These are phyloP conservation scores for Cylloceria caligata DNA, from an alignment of 2,888 invertebrate species.

Conservation along the genomic window DNA sequence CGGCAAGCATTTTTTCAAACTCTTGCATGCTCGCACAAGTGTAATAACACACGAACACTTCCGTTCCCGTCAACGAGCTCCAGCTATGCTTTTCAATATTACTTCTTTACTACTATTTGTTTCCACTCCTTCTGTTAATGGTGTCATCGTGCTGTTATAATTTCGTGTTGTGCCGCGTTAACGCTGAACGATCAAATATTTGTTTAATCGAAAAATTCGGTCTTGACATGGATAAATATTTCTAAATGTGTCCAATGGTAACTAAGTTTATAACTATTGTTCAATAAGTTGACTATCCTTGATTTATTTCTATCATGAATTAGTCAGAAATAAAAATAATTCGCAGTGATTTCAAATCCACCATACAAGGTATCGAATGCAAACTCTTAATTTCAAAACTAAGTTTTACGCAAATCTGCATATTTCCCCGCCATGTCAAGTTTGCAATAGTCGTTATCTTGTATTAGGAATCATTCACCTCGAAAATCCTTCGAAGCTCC, in stretches of 20 bases:
- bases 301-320: no score
- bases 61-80: conserved; percentile 29
- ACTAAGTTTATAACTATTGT: no score
- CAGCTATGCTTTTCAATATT: conserved; percentile 62
- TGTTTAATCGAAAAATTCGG: conserved; percentile 35
- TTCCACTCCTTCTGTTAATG: conserved; percentile 57
- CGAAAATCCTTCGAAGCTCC: neutral
- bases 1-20: conserved; percentile 34
- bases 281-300: no score
- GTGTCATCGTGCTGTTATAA: conserved; percentile 55
- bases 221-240: neutral
- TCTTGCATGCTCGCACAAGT: conserved; percentile 43
- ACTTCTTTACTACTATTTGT: conserved; percentile 59
- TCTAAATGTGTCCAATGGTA: neutral
- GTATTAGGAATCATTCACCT: neutral
- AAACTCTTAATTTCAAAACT: no score
- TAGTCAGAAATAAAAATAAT: no score
- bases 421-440: no score
- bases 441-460: no score
- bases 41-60: conserved; percentile 61
- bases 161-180: conserved; percentile 54
- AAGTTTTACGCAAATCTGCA: no score
- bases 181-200: conserved; percentile 51
- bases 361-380: no score
- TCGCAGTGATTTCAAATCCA: no score